Percentiles rank a stretch among this genome's conserved stretches.
Evolutionary conservation across 2,113 vertebrate genomes (phyloP).

Genomic region (Albula goreensis): DNA sequence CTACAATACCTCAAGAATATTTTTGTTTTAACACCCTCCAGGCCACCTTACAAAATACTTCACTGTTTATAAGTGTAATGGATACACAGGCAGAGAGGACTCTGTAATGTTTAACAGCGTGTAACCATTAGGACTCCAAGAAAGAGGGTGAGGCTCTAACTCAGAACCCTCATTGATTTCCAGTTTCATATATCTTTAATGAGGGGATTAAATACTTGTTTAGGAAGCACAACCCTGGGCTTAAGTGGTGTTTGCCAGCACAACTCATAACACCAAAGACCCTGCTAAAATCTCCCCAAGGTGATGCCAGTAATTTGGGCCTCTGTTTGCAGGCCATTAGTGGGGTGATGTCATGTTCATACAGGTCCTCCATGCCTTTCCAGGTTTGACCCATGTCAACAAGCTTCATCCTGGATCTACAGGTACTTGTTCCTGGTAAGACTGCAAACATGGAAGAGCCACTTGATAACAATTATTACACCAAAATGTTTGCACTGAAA

Average conservation of each 20-base stretch:
- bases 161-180: constrained; percentile 87
- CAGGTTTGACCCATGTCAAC: constrained; percentile 18
- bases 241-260: constrained; percentile 83
- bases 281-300: constrained; percentile 75
- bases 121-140: constrained; percentile 84
- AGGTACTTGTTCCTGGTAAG: neutral
- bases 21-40: constrained; percentile 19
- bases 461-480: neutral
- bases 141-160: constrained; percentile 82
- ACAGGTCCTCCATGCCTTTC: constrained; percentile 50
- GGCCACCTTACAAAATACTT: constrained; percentile 57
- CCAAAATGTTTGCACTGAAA: neutral
- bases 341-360: constrained; percentile 73
- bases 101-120: constrained; percentile 90
- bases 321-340: constrained; percentile 64
- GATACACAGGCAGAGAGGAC: constrained; percentile 81
- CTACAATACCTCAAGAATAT: neutral
- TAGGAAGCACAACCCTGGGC: constrained; percentile 85
- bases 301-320: constrained; percentile 60
- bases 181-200: constrained; percentile 99
- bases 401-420: neutral
- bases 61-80: constrained; percentile 67
- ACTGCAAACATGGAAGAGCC: neutral
- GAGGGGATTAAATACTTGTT: constrained; percentile 99
- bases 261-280: constrained; percentile 72